Conservation (phyloP, 2,888 invertebrate species). For the Mantis religiosa region DNA sequence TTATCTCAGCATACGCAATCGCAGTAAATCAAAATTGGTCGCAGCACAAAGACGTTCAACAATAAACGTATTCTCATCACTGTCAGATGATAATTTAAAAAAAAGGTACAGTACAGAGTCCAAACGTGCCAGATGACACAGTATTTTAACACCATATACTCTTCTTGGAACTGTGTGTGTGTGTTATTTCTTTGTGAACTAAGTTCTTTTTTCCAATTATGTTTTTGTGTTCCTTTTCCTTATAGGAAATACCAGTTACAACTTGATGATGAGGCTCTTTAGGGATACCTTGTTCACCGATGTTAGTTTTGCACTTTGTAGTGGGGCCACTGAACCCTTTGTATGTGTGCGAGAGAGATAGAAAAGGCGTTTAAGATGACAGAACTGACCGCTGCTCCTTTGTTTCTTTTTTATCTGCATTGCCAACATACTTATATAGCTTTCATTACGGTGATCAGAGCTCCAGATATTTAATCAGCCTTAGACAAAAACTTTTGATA, state of each 20-base stretch:
- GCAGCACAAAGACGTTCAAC: no score
- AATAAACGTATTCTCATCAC: no score
- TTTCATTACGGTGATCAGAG: neutral
- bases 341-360: neutral
- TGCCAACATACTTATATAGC: neutral
- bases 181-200: neutral
- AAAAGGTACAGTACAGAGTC: no score
- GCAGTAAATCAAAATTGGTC: no score
- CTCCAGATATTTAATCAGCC: neutral
- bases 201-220: neutral
- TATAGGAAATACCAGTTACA: neutral
- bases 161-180: no score
- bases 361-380: neutral
- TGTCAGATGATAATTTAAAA: no score
- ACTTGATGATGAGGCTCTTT: neutral
- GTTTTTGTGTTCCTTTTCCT: neutral
- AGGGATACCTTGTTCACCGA: neutral
- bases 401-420: neutral
- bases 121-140: no score
- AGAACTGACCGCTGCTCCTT: neutral
- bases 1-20: no score
- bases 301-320: neutral
- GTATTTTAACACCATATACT: no score
- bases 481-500: neutral
- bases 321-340: neutral